phyloP scores from a whole-genome alignment of 1,140 invertebrate genomes.

The Chlorops oryzae region DNA sequence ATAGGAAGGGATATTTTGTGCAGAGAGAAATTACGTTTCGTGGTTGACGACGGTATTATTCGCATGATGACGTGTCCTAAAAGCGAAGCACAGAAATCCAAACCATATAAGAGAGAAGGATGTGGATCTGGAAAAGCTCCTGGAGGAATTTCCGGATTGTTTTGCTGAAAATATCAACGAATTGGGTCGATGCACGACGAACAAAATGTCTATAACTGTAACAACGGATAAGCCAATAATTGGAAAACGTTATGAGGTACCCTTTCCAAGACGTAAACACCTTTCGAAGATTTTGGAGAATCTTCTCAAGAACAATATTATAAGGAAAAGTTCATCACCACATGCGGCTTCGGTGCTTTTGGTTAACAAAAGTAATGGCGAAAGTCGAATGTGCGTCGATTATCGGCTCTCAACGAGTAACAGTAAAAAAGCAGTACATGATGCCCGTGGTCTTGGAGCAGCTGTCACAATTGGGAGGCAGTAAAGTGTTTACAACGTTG shows the following conservation, averaged over 20 bases:
- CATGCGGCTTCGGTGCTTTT: no score
- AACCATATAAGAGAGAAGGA: no score
- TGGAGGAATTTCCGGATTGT: neutral
- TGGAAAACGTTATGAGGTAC: slow-evolving; percentile 18
- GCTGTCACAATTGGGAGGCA: neutral
- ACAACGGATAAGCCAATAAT: slow-evolving; percentile 13
- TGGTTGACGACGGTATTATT: no score
- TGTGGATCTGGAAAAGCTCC: neutral
- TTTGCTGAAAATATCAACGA: neutral
- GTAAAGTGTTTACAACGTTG: slow-evolving; percentile 3
- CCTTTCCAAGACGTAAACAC: slow-evolving; percentile 12
- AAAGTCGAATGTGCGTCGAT: slow-evolving; percentile 7
- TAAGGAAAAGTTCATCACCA: slow-evolving; percentile 26
- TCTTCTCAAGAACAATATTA: slow-evolving; percentile 38
- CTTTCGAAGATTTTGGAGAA: slow-evolving; percentile 14
- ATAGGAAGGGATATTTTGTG: no score
- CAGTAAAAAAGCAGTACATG: neutral
- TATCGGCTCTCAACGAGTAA: slow-evolving; percentile 7
- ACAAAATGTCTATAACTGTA: slow-evolving; percentile 3
- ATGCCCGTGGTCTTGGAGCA: slow-evolving; percentile 2
- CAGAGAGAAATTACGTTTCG: no score
- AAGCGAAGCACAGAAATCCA: no score
- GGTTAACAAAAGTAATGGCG: no score
- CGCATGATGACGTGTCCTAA: no score
- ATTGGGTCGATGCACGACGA: neutral